These are phyloP conservation scores for Ptychoptera contaminata DNA, from an alignment of 2,888 invertebrate genomes.

Conservation along the genomic window DNA sequence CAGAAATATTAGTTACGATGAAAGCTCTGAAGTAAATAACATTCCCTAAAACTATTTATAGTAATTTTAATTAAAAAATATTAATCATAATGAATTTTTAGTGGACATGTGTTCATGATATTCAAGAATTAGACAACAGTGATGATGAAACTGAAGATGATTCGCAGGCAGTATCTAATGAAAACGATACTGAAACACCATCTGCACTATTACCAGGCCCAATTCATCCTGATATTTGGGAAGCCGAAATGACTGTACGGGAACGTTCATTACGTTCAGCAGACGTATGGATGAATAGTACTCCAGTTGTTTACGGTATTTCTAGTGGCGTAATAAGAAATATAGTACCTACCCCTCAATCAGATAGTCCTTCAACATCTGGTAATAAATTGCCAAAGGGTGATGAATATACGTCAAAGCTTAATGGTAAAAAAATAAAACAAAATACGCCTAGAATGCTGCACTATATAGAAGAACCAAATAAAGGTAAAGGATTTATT, in stretches of 20 bases:
- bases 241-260: constrained; percentile 28
- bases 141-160: constrained; percentile 29
- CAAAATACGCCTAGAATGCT: constrained; percentile 60
- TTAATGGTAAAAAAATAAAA: constrained; percentile 13
- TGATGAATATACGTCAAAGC: constrained; percentile 13
- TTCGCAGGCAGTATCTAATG: not conserved
- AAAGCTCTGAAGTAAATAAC: constrained; percentile 58
- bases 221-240: constrained; percentile 29
- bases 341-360: not conserved
- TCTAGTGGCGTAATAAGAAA: constrained; percentile 21
- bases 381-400: constrained; percentile 13
- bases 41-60: not conserved
- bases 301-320: constrained; percentile 29
- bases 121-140: constrained; percentile 50
- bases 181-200: not conserved
- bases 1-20: constrained; percentile 72
- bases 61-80: not conserved
- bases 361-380: not conserved
- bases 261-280: constrained; percentile 23
- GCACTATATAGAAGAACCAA: constrained; percentile 72
- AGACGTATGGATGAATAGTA: constrained; percentile 20
- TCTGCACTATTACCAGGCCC: not conserved
- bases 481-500: constrained; percentile 79
- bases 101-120: constrained; percentile 92
- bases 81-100: constrained; percentile 21